Conservation (phyloP, 2,888 invertebrate species). For the Apeira syringaria region DNA sequence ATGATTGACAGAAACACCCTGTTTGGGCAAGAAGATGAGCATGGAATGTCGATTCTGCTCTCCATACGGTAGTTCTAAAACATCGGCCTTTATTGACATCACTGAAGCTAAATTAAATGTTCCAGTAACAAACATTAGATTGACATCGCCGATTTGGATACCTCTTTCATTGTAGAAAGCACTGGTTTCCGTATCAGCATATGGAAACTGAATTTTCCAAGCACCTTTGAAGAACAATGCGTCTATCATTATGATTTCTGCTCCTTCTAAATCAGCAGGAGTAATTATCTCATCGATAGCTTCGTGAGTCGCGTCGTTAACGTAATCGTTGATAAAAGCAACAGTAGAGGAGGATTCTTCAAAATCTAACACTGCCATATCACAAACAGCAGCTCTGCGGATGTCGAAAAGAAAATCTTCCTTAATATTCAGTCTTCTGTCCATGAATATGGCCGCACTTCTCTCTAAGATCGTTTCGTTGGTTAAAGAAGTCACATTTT, state of each 20-base stretch:
- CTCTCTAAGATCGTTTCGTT: conserved; percentile 48
- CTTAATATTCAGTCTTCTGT: conserved; percentile 42
- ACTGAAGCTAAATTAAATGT: conserved; percentile 43
- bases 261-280: conserved; percentile 50
- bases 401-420: conserved; percentile 42
- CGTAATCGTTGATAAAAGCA: conserved; percentile 53
- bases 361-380: conserved; percentile 48
- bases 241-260: conserved; percentile 54
- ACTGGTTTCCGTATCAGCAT: conserved; percentile 48
- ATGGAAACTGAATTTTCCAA: conserved; percentile 55
- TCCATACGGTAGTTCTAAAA: conserved; percentile 66
- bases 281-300: conserved; percentile 59
- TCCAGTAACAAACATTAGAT: conserved; percentile 53
- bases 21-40: conserved; percentile 84
- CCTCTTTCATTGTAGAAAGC: conserved; percentile 56
- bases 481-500: conserved; percentile 32
- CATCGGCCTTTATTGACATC: conserved; percentile 43
- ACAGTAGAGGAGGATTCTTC: conserved; percentile 44
- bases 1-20: conserved; percentile 56
- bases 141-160: conserved; percentile 54
- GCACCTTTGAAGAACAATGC: conserved; percentile 65
- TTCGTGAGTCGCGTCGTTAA: conserved; percentile 53
- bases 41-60: conserved; percentile 78
- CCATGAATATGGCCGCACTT: conserved; percentile 55
- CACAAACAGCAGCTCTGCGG: conserved; percentile 40